Evolutionary conservation across 2,113 vertebrate species (phyloP), one percentile per base, ranked within the genome.

Genomic region (Sialia sialis): DNA sequence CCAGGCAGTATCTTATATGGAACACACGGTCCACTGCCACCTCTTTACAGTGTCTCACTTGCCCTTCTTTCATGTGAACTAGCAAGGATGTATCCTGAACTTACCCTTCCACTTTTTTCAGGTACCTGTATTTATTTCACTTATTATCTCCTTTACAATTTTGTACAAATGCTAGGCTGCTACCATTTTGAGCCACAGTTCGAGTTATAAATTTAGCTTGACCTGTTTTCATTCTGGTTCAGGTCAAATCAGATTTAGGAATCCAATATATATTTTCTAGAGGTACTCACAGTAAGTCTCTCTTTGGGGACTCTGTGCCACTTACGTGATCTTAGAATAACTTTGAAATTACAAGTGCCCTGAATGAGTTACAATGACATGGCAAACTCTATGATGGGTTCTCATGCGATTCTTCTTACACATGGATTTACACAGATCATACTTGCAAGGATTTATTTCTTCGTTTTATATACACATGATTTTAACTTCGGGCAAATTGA

Each of bases 71-170:
- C 99, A 5, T 98, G 98, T 59, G 99, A 99, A 93, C 98, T 99
- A 91, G 99, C 99, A 95, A 98, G 98, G 97, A 99, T 99, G 99
- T 99, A 99, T 94, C 99, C 99, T 3, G 99, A 99, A 96, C 99
- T 99, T 95, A 99, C 99, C 1, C 98, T 99, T 84, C 99, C 99
- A 6, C 98, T 99, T 70, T 99, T 99, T 97, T 99, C 99, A 98
- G 99, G 99, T 99, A 98, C 44, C 48, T 77, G 0, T 72, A 67
- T 91, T 39, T 77, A 23, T 95, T 87, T 67, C 46, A 51, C n/a
- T n/a, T 68, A 13, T 6, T 67, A 56, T 41, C 43, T 48, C 5
- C 58, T 78, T 88, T 41, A 51, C 27, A 14, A 67, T 79, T 83
- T 77, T 59, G 17, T 75, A 41, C 38, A 70, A 70, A 44, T 67